phyloP scores from a whole-genome alignment of 2,888 invertebrate species.

The Polia nebulosa region DNA sequence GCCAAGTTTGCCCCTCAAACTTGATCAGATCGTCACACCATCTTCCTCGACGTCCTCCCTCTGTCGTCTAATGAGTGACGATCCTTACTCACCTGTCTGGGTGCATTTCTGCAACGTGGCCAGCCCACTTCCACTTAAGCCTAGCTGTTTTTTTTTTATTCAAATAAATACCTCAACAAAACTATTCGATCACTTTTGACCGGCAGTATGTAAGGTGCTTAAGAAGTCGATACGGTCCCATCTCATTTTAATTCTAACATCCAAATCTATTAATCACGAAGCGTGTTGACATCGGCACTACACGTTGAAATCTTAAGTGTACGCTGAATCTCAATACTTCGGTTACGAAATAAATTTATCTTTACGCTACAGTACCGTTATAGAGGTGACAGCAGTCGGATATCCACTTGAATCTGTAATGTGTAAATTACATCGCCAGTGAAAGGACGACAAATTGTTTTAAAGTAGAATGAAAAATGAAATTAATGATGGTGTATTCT shows the following conservation, averaged over 20 bases:
- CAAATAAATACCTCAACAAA: not conserved
- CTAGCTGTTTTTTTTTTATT: too few relatives aligned
- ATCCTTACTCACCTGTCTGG: too few relatives aligned
- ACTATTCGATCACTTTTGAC: not conserved
- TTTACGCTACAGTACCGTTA: conserved; percentile 37
- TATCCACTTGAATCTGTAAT: conserved; percentile 36
- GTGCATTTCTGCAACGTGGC: too few relatives aligned
- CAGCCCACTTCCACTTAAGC: too few relatives aligned
- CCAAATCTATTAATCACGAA: conserved; percentile 68
- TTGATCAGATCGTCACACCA: too few relatives aligned
- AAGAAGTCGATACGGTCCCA: conserved; percentile 58
- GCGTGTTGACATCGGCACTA: conserved; percentile 63
- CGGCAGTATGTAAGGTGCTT: conserved; percentile 44
- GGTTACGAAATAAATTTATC: conserved; percentile 58
- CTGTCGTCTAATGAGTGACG: too few relatives aligned
- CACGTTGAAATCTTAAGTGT: conserved; percentile 62
- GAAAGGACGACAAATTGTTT: conserved; percentile 20
- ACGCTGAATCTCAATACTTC: too few relatives aligned
- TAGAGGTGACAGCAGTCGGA: conserved; percentile 38
- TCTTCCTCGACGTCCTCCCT: too few relatives aligned
- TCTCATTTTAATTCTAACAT: conserved; percentile 68
- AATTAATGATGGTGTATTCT: not conserved
- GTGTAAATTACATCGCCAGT: conserved; percentile 23
- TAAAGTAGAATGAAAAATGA: not conserved
- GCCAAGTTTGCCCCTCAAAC: too few relatives aligned